phyloP scores from a whole-genome alignment of 2,113 vertebrate species.

The Microcebus griseorufus region DNA sequence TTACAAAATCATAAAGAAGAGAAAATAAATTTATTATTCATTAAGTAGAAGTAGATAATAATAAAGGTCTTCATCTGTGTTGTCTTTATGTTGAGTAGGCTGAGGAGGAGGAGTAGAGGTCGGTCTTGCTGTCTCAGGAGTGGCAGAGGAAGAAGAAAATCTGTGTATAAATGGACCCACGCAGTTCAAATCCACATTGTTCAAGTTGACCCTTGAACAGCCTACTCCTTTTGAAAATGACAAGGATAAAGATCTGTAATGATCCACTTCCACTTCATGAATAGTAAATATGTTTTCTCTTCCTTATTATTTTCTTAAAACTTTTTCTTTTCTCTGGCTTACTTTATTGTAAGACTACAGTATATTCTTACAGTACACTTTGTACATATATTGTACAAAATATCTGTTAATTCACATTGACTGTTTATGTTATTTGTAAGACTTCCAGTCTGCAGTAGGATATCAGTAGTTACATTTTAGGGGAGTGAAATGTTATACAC shows the following conservation, averaged over 20 bases:
- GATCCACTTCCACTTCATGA: no score
- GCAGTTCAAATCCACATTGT: no score
- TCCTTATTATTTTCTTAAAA: not conserved
- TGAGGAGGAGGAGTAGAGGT: no score
- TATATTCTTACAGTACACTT: not conserved
- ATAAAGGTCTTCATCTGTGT: not conserved
- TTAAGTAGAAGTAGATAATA: not conserved
- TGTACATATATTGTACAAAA: not conserved
- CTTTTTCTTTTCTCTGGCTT: not conserved
- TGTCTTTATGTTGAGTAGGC: not conserved
- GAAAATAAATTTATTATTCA: not conserved
- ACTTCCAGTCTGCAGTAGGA: not conserved
- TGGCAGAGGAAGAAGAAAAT: no score
- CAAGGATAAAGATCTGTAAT: no score
- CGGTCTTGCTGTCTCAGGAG: no score
- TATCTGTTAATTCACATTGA: not conserved
- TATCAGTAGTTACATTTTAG: not conserved
- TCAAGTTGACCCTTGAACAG: no score
- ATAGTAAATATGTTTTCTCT: not conserved
- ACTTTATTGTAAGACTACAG: not conserved
- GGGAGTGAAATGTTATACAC: not conserved
- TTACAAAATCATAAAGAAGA: not conserved
- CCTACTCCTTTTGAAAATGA: no score
- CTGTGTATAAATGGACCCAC: no score
- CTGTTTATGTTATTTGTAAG: not conserved